These are phyloP conservation scores for Nomia melanderi DNA, from an alignment of 1,140 invertebrate genomes.

Conservation along the genomic window DNA sequence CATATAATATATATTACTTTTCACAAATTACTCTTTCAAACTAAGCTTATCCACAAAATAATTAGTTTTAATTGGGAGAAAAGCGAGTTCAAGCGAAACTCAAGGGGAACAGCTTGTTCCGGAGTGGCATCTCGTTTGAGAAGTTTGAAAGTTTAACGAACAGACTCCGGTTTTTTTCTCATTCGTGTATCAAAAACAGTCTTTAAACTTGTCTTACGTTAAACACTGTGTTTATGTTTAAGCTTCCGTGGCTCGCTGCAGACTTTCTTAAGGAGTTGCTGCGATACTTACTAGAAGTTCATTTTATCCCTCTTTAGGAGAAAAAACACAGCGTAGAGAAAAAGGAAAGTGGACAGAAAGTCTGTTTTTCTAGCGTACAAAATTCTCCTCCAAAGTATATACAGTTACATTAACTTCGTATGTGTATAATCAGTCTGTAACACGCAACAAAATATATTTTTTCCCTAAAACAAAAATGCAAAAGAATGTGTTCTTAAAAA, in stretches of 20 bases:
- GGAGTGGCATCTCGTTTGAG: constrained; percentile 14
- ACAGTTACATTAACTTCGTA: not conserved
- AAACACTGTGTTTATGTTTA: constrained; percentile 23
- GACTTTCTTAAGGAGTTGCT: not conserved
- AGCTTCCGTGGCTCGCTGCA: not conserved
- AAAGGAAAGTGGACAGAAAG: not conserved
- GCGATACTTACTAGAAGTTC: not conserved
- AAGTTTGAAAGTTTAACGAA: constrained; percentile 26
- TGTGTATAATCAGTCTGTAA: too few relatives aligned
- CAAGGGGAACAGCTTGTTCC: not conserved
- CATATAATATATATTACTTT: too few relatives aligned
- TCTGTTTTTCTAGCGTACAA: not conserved
- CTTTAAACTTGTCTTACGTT: not conserved
- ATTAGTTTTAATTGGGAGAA: constrained; percentile 26
- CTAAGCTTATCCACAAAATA: not conserved
- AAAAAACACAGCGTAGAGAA: not conserved
- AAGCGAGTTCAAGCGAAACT: constrained; percentile 2
- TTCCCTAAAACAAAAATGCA: too few relatives aligned
- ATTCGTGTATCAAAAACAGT: not conserved
- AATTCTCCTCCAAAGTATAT: not conserved
- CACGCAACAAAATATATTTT: too few relatives aligned
- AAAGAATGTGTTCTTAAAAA: too few relatives aligned
- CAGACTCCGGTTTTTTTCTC: constrained; percentile 1
- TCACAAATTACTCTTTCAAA: too few relatives aligned
- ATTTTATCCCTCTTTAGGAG: not conserved